Base-by-base conservation (phyloP, 35 echinoderm and acorn worm species). In the Anneissia japonica region DNA sequence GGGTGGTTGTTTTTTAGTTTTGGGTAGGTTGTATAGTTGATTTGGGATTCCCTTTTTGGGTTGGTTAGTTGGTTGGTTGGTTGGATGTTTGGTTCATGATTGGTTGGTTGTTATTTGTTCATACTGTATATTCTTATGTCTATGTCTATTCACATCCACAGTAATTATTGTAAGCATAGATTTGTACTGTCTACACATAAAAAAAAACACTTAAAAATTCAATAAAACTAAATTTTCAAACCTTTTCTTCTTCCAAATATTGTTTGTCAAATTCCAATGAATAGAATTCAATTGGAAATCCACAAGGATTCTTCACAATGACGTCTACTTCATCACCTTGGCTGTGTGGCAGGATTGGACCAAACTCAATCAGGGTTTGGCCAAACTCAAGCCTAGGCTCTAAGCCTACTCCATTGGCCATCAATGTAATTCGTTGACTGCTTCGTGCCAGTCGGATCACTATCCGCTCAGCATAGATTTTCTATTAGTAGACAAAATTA, bases 221-320 rank as follows among this genome's bases (percentile, higher is more conserved):
- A n/a, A n/a, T 23, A 38, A 87, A 64, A 80, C 4, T 30, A 40
- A 39, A 45, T 19, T 30, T 77, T 51, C 82, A 86, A 46, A 99
- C 96, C 88, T 99, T 99, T 83, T 99, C 96, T 76, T 99, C 96
- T 38, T 94, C 89, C 5, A 99, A 84, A 72, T 99, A 99, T 77
- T 99, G 96, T 40, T 88, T 89, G 80, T 99, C 96, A 88, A 91
- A 99, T 82, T 99, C 96, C 84, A 99, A 72, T 0, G 96, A 99
- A 51, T 99, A 99, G 80, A 99, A 99, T 84, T 99, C 96, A 10
- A 99, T 87, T 0, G 96, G 96, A 38, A 94, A 99, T 32, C 74
- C 76, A 46, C 91, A 91, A 7, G 96, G 96, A 74, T 99, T 99
- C 85, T 90, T 94, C 35, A 99, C 92, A 1, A 99, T 78, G 10